Evolutionary conservation across 2,888 invertebrate species (phyloP), one percentile per base, ranked within the genome.

Genomic region (Antheraea assamensis): DNA sequence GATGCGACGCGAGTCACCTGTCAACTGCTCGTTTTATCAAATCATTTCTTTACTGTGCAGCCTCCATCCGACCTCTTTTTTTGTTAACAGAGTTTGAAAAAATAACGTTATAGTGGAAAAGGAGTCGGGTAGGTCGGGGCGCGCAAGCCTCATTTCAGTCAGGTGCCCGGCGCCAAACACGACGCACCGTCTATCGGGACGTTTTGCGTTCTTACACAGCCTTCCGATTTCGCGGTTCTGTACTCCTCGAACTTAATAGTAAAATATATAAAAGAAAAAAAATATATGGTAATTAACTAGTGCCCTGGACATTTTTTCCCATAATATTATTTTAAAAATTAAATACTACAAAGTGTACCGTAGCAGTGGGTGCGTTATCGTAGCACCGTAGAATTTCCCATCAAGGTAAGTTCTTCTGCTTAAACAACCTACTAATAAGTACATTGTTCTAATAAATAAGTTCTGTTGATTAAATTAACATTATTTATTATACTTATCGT

Each of bases 41-140:
- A 94, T 94, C 93, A 93, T 94, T 92, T 92, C 92, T 92, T 92
- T 91, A 92, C 89, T 86, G 87, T 88, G 88, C 93, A 93, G 92
- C 89, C 92, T 93, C 92, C 86, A 83, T 83, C 82, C 86, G 87
- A 91, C 89, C 89, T 90, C 88, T 88, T 90, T 92, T 88, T 93
- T 93, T 93, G 87, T 89, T 80, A 82, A 84, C 86, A 84, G 87
- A 87, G 88, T 90, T 92, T 92, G 88, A 92, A 93, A 90, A 89
- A 91, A 91, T 79, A 88, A 87, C 90, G 90, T 91, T 90, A 87
- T 86, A 85, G 89, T 89, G 86, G 88, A 87, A 83, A 85, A 89
- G 87, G 83, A 86, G 90, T 94, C 86, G 93, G 92, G 92, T 93
- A 94, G 93, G 93, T 94, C 93, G 92, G 90, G 92, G 91, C 91